These are phyloP conservation scores for Lacerta agilis DNA, from an alignment of 2,797 vertebrate species.

Conservation along the genomic window DNA sequence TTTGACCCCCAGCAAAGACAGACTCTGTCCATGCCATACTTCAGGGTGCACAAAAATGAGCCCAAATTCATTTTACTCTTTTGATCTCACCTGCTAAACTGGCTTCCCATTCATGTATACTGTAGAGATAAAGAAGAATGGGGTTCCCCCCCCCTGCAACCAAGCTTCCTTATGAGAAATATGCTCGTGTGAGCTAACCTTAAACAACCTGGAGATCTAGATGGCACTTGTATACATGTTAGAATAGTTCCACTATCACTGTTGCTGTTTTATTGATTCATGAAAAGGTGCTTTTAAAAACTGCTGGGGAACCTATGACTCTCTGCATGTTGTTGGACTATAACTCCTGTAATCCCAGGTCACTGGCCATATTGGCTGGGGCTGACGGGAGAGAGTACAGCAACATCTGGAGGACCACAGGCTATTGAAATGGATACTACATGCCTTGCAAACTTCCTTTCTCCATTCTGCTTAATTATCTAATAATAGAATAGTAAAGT, in stretches of 20 bases:
- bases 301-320: too few relatives aligned
- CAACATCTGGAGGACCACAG: background rate
- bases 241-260: too few relatives aligned
- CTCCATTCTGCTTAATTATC: background rate
- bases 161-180: background rate
- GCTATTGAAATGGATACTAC: background rate
- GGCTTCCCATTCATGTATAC: background rate
- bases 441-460: background rate
- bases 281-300: too few relatives aligned
- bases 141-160: background rate
- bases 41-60: background rate
- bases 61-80: background rate
- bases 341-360: too few relatives aligned
- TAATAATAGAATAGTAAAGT: too few relatives aligned
- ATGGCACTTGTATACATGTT: too few relatives aligned
- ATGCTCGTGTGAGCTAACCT: background rate
- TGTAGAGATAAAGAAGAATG: background rate
- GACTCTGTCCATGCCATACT: background rate
- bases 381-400: too few relatives aligned
- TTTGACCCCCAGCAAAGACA: background rate
- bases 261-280: too few relatives aligned
- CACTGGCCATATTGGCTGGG: too few relatives aligned
- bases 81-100: background rate
- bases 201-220: too few relatives aligned
- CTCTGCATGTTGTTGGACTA: too few relatives aligned